These are phyloP conservation scores for Zaprionus africanus DNA, from an alignment of 1,140 invertebrate genomes.

Conservation along the genomic window DNA sequence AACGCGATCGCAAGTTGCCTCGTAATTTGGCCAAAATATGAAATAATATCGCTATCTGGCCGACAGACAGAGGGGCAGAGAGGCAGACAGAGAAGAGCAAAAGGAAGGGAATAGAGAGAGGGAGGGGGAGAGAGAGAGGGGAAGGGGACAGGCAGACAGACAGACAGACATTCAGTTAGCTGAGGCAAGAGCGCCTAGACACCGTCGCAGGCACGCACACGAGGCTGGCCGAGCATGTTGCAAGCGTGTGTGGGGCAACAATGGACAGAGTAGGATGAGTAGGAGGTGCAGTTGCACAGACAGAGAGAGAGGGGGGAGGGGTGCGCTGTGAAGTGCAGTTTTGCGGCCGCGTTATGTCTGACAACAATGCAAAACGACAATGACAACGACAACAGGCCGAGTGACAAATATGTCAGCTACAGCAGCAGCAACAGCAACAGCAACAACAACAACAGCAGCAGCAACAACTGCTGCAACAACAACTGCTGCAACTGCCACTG, in stretches of 20 bases:
- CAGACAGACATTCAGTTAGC: not conserved
- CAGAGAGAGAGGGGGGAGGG: not conserved
- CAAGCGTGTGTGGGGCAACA: constrained; percentile 32
- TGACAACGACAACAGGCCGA: constrained; percentile 41
- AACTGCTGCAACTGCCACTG: constrained; percentile 14
- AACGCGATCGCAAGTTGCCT: constrained; percentile 31
- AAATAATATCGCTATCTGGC: constrained; percentile 41
- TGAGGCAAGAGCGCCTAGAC: constrained; percentile 20
- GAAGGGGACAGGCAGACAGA: constrained; percentile 20
- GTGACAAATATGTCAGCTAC: constrained; percentile 48
- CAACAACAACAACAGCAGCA: constrained; percentile 11
- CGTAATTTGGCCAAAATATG: constrained; percentile 57
- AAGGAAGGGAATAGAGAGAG: no score
- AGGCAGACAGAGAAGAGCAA: not conserved
- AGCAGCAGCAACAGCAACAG: constrained; percentile 32
- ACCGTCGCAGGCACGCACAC: constrained; percentile 38
- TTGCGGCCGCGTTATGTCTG: constrained; percentile 12
- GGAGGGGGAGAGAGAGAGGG: not conserved
- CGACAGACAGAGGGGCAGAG: constrained; percentile 13
- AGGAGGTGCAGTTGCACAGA: constrained; percentile 13
- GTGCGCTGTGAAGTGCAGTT: not conserved
- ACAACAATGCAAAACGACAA: constrained; percentile 50
- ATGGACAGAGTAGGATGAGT: constrained; percentile 18
- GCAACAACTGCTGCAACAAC: constrained; percentile 21
- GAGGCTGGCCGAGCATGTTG: constrained; percentile 17